Evolutionary conservation across 1,140 invertebrate genomes (phyloP).

Genomic region (Euura lappo): DNA sequence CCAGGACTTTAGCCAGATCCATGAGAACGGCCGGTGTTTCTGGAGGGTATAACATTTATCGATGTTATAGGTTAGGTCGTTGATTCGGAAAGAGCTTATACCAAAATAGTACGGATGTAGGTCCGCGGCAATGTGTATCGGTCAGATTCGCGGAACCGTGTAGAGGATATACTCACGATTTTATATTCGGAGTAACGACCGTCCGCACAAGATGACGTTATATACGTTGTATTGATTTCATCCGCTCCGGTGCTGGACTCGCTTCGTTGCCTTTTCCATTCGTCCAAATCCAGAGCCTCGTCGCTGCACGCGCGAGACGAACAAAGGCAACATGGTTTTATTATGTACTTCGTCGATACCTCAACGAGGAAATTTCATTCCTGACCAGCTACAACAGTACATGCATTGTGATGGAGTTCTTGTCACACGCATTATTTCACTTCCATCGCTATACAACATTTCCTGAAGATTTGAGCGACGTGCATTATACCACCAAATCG

Average conservation of each 20-base stretch:
- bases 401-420: no score
- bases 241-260: conserved; percentile 75
- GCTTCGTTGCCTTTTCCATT: conserved; percentile 71
- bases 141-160: background rate
- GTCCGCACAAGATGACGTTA: conserved; percentile 61
- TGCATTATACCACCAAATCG: no score
- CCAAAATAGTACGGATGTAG: background rate
- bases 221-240: conserved; percentile 75
- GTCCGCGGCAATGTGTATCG: background rate
- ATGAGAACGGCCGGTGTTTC: conserved; percentile 62
- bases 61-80: no score
- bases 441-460: no score
- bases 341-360: background rate
- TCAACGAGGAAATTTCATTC: background rate
- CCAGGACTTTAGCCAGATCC: conserved; percentile 74
- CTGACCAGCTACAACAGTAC: no score
- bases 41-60: conserved; percentile 32
- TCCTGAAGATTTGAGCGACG: no score
- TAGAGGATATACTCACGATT: conserved; percentile 40
- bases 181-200: conserved; percentile 56
- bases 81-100: background rate
- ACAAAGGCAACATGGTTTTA: background rate
- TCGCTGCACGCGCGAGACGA: conserved; percentile 57
- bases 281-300: conserved; percentile 71
- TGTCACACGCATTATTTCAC: no score